A percentile compares a stretch with the other conserved stretches of the same genome.
These are phyloP conservation scores for Thysanoteuthis rhombus DNA, from an alignment of 2,888 invertebrate genomes.

Conservation along the genomic window DNA sequence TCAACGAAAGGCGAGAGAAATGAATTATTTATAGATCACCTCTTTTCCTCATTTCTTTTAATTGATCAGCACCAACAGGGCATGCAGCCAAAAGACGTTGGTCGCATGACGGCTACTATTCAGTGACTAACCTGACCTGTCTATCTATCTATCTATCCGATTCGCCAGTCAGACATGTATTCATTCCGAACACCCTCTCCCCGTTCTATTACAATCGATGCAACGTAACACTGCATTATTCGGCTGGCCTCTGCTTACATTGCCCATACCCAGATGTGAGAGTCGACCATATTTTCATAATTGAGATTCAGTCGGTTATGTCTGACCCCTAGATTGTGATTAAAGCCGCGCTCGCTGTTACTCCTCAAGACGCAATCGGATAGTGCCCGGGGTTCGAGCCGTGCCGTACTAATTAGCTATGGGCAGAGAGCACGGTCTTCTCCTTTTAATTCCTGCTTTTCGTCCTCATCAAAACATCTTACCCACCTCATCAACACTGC, in stretches of 20 bases:
- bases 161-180: neutral
- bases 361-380: neutral
- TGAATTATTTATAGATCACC: too few relatives aligned
- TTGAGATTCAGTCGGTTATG: neutral
- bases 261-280: neutral
- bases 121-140: too few relatives aligned
- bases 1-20: too few relatives aligned
- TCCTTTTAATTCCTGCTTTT: neutral
- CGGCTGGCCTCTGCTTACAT: neutral
- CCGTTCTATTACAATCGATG: neutral
- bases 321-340: neutral
- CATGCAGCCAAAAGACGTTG: too few relatives aligned
- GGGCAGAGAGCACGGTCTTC: too few relatives aligned
- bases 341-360: neutral
- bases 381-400: neutral
- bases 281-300: slow-evolving; percentile 12
- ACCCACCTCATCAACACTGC: slow-evolving; percentile 12
- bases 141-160: neutral
- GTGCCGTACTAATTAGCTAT: neutral
- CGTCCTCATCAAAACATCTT: neutral
- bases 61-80: too few relatives aligned
- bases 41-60: too few relatives aligned
- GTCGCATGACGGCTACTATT: too few relatives aligned
- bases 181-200: neutral
- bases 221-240: slow-evolving; percentile 12